Base-by-base conservation (phyloP, 2,888 invertebrate genomes). In the Dorcus hopei region DNA sequence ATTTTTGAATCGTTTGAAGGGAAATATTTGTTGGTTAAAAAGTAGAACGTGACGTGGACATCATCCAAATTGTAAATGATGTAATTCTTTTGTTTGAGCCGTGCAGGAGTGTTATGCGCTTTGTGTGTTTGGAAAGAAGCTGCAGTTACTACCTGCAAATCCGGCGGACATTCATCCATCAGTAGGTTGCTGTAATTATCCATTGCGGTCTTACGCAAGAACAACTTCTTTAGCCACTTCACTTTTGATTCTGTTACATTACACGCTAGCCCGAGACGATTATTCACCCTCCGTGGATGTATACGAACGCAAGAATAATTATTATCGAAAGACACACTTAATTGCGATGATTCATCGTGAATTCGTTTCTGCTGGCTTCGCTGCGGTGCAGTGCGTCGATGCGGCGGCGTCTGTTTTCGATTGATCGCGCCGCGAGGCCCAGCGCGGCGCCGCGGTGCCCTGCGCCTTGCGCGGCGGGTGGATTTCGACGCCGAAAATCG, bases 141-240 rank as follows among this genome's bases (percentile, higher is more conserved):
- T 33, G 26, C 26, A 33, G 26, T 33, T 33, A 33, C 45, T 70
- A 75, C 76, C 74, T 72, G 67, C 38, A 75, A 66, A 66, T 75
- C 74, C 58, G 74, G 74, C 47, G 75, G 74, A 68, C 72, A 72
- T 59, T 74, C 74, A 65, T 76, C 73, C 72, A 76, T 74, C 54
- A 76, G 66, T 51, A 75, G 64, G 58, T 73, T 69, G 57, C 63
- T 65, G 57, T 49, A 71, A 64, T 71, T 72, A 65, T 72, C 72
- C 74, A 73, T 74, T 59, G 53, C 57, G 54, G 64, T 59, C 45
- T 62, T 58, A 62, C 65, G 63, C 54, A 53, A 52, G 59, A 67
- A 67, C 49, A 67, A 48, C 52, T 63, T 65, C 65, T 67, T 67
- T 55, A 67, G 58, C 67, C 67, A 66, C 64, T 68, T 68, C 64